Base-by-base conservation (phyloP, 2,888 invertebrate genomes). In the Steromphala cineraria region DNA sequence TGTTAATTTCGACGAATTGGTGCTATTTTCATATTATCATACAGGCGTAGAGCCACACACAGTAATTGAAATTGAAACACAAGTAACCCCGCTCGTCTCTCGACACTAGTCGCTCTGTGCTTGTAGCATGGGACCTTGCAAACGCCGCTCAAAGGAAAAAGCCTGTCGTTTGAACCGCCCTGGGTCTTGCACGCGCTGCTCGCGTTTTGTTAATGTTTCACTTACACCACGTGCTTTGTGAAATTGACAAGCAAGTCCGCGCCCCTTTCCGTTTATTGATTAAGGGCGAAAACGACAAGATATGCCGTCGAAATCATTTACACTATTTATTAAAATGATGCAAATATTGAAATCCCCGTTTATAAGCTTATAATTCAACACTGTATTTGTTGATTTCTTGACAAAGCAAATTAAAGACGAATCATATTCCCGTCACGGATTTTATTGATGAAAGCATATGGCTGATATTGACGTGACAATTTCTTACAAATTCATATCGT, bases 1-100 rank as follows among this genome's bases (percentile, higher is more conserved):
- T 79, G 83, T 80, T 84, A 84, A 84, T 84, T 82, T 81, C 83
- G 78, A 52, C 28, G 78, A 80, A 82, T 82, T 80, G 82, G 83
- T 82, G 84, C 81, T 83, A 82, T 81, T 83, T 86, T 83, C 81
- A 79, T 82, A 78, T 81, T 79, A 78, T 80, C 78, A 46, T 46
- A 52, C 71, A 21, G 53, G 56, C 78, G 74, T 46, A 78, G 21
- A 71, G 53, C 19, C 71, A 74, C 67, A 75, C 24, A 80, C 78
- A 76, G 80, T 82, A 83, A 82, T 83, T 83, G 84, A 82, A 81
- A 80, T 53, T 82, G 84, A 82, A 83, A 76, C 53, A 67, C 71
- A 31, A 67, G 40, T 52, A 79, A 79, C 79, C 78, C 62, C 77
- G 67, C 78, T 52, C 56, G 21, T 76, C 55, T 56, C 75, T 53